Conservation (phyloP, 37 sponge, comb jelly and placozoan genomes). For the Ianthella basta region DNA sequence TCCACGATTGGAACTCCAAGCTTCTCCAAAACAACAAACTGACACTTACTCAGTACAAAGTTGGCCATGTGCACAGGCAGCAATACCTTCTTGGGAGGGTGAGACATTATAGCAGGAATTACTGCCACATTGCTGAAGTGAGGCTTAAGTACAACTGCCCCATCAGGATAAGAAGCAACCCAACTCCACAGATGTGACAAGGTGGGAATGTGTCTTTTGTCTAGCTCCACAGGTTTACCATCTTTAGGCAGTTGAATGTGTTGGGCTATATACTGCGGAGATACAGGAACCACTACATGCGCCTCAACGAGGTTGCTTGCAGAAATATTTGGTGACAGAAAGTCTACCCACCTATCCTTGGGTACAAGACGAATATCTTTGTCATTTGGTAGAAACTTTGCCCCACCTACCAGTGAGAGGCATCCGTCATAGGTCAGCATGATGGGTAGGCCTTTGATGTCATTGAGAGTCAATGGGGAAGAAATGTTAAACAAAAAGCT, state of each 20-base stretch:
- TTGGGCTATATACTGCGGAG: constrained; percentile 11
- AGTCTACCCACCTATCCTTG: background rate
- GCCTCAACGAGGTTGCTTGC: background rate
- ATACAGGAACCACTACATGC: background rate
- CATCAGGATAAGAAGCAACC: background rate
- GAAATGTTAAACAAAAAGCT: no score
- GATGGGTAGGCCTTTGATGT: background rate
- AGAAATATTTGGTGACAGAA: background rate
- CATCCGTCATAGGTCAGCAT: background rate
- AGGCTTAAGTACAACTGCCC: no score
- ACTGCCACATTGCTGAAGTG: background rate
- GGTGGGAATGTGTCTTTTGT: background rate
- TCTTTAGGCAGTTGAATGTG: constrained; percentile 19
- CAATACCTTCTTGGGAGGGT: no score
- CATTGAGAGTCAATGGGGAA: no score
- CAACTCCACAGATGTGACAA: constrained; percentile 19
- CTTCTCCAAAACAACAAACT: background rate
- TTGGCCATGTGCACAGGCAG: background rate
- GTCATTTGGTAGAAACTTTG: background rate
- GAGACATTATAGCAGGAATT: background rate
- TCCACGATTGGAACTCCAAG: background rate
- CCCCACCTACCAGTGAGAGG: background rate
- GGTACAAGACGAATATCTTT: constrained; percentile 1
- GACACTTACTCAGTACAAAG: background rate
- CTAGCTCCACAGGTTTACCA: background rate